These are phyloP conservation scores for Chinchilla lanigera DNA, from an alignment of 2,113 vertebrate species.

Conservation along the genomic window DNA sequence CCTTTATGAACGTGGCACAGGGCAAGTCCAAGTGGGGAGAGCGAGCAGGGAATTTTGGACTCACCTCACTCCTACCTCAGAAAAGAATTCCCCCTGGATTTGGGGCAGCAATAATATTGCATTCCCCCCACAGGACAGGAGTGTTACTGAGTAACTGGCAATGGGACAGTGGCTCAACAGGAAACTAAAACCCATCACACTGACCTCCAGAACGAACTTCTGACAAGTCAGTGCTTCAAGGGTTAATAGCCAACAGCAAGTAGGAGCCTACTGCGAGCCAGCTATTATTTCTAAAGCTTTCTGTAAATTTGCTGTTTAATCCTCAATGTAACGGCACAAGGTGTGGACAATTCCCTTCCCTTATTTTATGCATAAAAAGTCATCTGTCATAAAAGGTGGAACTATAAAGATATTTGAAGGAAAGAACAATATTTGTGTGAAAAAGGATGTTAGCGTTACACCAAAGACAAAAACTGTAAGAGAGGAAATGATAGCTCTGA, in stretches of 20 bases:
- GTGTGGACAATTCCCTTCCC: not conserved
- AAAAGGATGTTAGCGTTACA: not conserved
- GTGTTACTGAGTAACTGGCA: not conserved
- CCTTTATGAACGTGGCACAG: not conserved
- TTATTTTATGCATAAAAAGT: conserved; percentile 9
- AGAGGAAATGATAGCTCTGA: not conserved
- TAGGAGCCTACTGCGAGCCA: not conserved
- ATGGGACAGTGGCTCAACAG: not conserved
- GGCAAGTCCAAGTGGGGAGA: not conserved
- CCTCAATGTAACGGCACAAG: not conserved
- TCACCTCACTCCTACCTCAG: not conserved
- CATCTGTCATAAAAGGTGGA: not conserved
- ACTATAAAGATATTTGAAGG: not conserved
- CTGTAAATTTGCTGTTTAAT: not conserved
- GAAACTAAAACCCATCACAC: not conserved
- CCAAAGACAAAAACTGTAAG: conserved; percentile 1
- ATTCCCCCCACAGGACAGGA: not conserved
- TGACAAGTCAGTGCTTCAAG: not conserved
- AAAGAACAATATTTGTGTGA: not conserved
- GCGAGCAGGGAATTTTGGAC: not conserved
- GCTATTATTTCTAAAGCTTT: conserved; percentile 8
- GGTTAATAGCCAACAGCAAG: not conserved
- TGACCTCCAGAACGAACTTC: not conserved
- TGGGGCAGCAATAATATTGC: not conserved
- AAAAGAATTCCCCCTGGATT: not conserved